These are phyloP conservation scores for Procavia capensis DNA, from an alignment of 2,113 vertebrate species.

Conservation along the genomic window DNA sequence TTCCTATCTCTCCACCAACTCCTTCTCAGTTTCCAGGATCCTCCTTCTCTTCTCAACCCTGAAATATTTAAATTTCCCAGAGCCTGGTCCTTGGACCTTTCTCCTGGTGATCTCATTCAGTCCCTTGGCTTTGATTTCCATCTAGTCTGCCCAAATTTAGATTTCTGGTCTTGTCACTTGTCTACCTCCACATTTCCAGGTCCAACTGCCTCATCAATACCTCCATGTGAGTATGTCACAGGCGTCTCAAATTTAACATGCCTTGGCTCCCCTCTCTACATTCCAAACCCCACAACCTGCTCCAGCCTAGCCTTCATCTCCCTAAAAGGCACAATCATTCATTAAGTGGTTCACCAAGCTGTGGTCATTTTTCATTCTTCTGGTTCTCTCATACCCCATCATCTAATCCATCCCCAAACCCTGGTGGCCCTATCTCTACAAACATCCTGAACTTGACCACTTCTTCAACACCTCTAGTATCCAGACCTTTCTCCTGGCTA, in stretches of 20 bases:
- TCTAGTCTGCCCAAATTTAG: background rate
- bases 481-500: background rate
- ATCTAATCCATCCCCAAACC: background rate
- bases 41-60: background rate
- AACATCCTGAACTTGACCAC: background rate
- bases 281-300: background rate
- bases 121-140: background rate
- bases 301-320: background rate
- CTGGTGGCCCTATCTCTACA: background rate
- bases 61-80: background rate
- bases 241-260: background rate
- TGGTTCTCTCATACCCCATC: background rate
- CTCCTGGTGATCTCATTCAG: background rate
- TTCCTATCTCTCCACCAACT: too few relatives aligned
- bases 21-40: background rate
- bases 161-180: background rate
- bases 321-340: rapidly evolving
- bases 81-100: background rate
- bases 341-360: background rate
- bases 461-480: background rate
- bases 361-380: background rate
- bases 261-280: background rate
- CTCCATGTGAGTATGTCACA: background rate
- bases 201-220: rapidly evolving
- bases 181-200: background rate